A percentile compares a stretch with the other conserved stretches of the same genome.
These are phyloP conservation scores for Eurois occulta DNA, from an alignment of 2,888 invertebrate species.

Conservation along the genomic window DNA sequence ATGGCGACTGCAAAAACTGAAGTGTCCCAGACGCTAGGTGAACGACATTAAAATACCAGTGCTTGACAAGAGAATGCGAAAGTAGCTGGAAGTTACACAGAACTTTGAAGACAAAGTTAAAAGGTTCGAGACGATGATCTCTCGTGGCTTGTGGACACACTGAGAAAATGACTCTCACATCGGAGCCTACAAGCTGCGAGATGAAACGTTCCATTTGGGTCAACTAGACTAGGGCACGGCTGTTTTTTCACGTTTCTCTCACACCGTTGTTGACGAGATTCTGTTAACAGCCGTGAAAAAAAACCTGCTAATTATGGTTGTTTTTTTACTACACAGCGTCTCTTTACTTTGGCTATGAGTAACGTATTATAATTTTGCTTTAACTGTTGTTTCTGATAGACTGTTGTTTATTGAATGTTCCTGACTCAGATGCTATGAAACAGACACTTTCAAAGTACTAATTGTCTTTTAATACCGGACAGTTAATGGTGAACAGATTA, in stretches of 20 bases:
- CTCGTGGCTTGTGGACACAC: constrained; percentile 66
- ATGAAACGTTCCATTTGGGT: constrained; percentile 80
- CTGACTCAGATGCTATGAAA: constrained; percentile 6
- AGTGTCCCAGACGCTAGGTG: constrained; percentile 49
- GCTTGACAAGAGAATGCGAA: constrained; percentile 43
- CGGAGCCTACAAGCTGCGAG: constrained; percentile 67
- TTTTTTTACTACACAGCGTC: constrained; percentile 53
- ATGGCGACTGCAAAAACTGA: constrained; percentile 41
- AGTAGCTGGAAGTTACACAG: constrained; percentile 31
- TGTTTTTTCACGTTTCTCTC: constrained; percentile 67
- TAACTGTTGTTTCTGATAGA: neutral
- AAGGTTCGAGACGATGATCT: constrained; percentile 56
- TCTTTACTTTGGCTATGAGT: neutral
- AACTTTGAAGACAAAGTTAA: constrained; percentile 36
- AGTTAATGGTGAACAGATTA: constrained; percentile 51
- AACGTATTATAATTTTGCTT: constrained; percentile 1
- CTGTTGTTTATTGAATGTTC: constrained; percentile 16
- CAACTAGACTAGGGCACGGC: constrained; percentile 74
- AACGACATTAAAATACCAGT: constrained; percentile 41
- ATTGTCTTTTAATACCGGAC: constrained; percentile 41
- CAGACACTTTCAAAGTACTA: constrained; percentile 24
- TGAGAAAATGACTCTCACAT: constrained; percentile 69
- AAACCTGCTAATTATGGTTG: constrained; percentile 69
- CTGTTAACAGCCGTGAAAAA: constrained; percentile 63
- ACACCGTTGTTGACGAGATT: constrained; percentile 60